Evolutionary conservation across 2,113 vertebrate species (phyloP).

Genomic region (Marcusenius ussheri): DNA sequence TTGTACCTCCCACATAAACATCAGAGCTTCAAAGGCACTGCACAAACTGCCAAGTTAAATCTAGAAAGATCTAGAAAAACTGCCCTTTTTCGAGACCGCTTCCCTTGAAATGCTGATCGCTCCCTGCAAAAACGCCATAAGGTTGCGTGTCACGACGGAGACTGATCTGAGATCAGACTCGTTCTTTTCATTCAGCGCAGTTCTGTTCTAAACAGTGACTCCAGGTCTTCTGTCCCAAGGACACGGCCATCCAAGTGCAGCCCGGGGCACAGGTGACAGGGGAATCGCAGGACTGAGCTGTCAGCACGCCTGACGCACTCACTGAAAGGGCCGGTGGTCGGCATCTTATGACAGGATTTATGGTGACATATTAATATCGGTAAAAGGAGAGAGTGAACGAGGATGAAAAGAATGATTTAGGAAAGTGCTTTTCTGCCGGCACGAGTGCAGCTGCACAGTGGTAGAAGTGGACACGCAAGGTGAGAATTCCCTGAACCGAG

Average conservation of each 20-base stretch:
- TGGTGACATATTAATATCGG: neutral
- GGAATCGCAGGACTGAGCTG: neutral
- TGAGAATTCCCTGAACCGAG: constrained; percentile 30
- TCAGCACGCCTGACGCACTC: neutral
- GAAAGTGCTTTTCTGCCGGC: constrained; percentile 29
- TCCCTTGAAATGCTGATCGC: neutral
- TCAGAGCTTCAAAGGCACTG: neutral
- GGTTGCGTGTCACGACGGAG: neutral
- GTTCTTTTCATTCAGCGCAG: neutral
- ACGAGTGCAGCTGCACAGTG: neutral
- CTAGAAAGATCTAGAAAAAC: neutral
- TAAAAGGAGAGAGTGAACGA: neutral
- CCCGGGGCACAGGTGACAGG: neutral
- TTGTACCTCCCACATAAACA: neutral
- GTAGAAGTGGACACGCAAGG: constrained; percentile 50
- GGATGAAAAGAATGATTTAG: neutral
- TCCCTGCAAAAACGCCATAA: neutral
- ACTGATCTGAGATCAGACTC: neutral
- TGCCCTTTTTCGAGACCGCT: neutral
- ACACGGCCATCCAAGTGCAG: neutral
- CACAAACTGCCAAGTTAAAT: neutral
- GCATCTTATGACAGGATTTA: neutral
- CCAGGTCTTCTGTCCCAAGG: neutral
- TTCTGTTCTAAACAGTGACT: neutral
- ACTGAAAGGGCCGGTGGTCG: neutral